These are phyloP conservation scores for Calephelis perditalis DNA, from an alignment of 2,888 invertebrate genomes.

Conservation along the genomic window DNA sequence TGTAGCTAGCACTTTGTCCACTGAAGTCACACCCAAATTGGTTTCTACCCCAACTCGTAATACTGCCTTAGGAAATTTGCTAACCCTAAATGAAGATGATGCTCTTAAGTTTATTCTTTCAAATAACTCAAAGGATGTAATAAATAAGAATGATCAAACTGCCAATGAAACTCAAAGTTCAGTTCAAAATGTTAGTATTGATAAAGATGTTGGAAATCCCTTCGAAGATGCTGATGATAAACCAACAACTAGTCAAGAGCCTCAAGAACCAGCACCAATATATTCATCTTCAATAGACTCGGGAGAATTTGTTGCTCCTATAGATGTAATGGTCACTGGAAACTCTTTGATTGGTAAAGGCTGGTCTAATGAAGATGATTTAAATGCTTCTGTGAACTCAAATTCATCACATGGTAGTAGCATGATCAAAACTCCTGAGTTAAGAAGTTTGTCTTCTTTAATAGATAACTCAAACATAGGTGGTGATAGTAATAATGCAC, in stretches of 20 bases:
- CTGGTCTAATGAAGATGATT: constrained; percentile 81
- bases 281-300: constrained; percentile 54
- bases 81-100: constrained; percentile 83
- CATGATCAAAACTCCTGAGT: constrained; percentile 69
- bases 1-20: constrained; percentile 81
- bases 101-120: constrained; percentile 83
- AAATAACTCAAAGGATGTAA: constrained; percentile 55
- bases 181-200: constrained; percentile 21
- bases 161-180: constrained; percentile 31
- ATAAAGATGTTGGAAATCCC: constrained; percentile 23
- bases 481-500: constrained; percentile 51
- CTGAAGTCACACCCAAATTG: constrained; percentile 64
- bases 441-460: constrained; percentile 66
- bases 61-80: constrained; percentile 66
- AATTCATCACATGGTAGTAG: constrained; percentile 73
- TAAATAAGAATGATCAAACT: constrained; percentile 10
- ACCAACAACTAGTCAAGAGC: constrained; percentile 52
- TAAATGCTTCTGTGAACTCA: constrained; percentile 69
- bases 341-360: constrained; percentile 82
- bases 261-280: constrained; percentile 38
- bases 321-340: constrained; percentile 67
- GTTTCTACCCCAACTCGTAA: constrained; percentile 56
- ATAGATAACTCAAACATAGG: constrained; percentile 56
- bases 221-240: constrained; percentile 46
- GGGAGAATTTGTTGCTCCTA: constrained; percentile 51